A percentile compares a stretch with the other conserved stretches of the same genome.
Conservation (phyloP, 2,797 vertebrate species). For the Mormyrops boulengeri region DNA sequence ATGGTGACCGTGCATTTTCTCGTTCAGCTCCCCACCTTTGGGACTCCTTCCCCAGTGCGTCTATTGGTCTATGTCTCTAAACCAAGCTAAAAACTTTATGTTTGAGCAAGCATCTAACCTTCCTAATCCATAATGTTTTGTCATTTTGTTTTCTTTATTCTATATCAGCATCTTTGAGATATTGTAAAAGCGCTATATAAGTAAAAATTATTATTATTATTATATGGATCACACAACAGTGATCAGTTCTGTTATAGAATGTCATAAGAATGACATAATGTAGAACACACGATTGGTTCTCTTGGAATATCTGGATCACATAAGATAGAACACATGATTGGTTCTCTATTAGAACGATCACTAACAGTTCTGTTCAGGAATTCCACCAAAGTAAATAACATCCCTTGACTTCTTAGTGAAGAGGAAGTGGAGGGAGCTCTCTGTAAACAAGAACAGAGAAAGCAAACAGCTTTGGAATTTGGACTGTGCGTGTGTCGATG, state of each 20-base stretch:
- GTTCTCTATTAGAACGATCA: not conserved
- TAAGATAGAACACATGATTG: not conserved
- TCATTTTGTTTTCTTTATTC: not conserved
- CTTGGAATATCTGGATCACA: not conserved
- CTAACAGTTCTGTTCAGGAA: not conserved
- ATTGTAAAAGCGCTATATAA: not conserved
- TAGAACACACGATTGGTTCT: not conserved
- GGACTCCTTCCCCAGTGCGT: not conserved
- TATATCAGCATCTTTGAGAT: not conserved
- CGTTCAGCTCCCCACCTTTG: not conserved
- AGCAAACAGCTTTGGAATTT: constrained; percentile 10
- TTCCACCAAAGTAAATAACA: not conserved
- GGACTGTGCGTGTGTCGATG: not conserved
- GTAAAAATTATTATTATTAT: not conserved
- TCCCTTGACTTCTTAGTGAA: not conserved
- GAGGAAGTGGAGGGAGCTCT: constrained; percentile 7
- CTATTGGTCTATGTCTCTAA: not conserved
- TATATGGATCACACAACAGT: not conserved
- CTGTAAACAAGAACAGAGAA: not conserved
- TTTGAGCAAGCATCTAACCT: not conserved
- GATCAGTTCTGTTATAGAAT: not conserved
- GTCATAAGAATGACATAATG: not conserved
- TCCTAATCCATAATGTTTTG: not conserved
- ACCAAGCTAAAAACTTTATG: not conserved
- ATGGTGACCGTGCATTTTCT: not conserved